phyloP scores from a whole-genome alignment of 2,888 invertebrate species.

The Melitaea athalia region DNA sequence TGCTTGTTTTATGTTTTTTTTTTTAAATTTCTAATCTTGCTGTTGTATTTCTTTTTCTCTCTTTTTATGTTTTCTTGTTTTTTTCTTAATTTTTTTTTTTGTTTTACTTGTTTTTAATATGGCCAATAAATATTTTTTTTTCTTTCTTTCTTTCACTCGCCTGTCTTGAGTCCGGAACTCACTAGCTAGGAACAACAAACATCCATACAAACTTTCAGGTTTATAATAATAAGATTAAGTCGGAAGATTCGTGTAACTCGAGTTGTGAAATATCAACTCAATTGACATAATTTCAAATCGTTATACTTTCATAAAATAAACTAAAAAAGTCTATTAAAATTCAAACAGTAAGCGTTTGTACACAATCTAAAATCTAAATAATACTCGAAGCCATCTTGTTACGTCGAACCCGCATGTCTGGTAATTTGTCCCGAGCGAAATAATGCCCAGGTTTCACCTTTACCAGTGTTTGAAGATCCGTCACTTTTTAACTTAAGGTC shows the following conservation, averaged over 20 bases:
- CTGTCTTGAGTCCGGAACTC: too few species aligned
- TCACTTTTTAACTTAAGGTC: not conserved
- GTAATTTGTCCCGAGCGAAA: conserved; percentile 31
- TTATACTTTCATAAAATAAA: not conserved
- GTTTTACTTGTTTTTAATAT: too few species aligned
- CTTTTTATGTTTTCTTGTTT: too few species aligned
- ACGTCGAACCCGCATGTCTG: conserved; percentile 26
- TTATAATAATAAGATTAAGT: too few species aligned
- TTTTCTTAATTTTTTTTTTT: too few species aligned
- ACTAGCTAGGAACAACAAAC: too few species aligned
- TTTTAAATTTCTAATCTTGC: too few species aligned
- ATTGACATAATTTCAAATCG: conserved; percentile 3
- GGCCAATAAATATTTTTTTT: too few species aligned
- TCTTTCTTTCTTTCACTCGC: too few species aligned
- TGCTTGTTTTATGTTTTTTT: too few species aligned
- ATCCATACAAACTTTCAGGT: too few species aligned
- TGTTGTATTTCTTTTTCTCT: too few species aligned
- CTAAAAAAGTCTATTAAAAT: conserved; percentile 17
- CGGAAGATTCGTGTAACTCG: not conserved
- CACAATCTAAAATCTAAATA: conserved; percentile 26
- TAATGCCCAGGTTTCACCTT: conserved; percentile 21
- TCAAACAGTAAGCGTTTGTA: conserved; percentile 20
- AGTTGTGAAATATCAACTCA: not conserved
- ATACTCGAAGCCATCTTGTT: conserved; percentile 25
- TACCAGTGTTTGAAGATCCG: conserved; percentile 18